phyloP scores from a whole-genome alignment of 2,797 vertebrate genomes.

The Trachops cirrhosus region DNA sequence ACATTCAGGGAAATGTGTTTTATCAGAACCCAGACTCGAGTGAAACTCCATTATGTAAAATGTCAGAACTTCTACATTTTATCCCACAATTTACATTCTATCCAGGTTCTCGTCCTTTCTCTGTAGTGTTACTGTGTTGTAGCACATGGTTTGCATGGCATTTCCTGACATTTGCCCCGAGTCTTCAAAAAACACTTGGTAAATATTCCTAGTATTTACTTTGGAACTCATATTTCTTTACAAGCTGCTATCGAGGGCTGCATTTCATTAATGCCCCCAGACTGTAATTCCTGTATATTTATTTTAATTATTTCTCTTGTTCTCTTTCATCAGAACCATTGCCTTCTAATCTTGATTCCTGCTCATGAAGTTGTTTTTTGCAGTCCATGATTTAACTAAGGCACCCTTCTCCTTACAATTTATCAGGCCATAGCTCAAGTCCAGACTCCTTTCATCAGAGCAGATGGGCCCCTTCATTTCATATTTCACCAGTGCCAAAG shows the following conservation, averaged over 20 bases:
- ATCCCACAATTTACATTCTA: background rate
- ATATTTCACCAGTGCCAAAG: background rate
- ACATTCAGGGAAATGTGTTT: background rate
- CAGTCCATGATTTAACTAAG: background rate
- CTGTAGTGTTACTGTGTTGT: background rate
- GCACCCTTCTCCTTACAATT: background rate
- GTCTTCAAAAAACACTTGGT: constrained; percentile 29
- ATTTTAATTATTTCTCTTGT: constrained; percentile 4
- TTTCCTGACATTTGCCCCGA: constrained; percentile 20
- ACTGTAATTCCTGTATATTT: background rate
- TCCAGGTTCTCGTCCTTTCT: background rate
- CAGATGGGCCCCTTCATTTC: background rate
- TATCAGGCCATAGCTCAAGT: background rate
- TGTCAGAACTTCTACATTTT: background rate
- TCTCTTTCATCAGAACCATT: background rate
- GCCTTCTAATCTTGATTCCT: background rate
- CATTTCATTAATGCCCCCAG: background rate
- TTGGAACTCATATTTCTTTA: constrained; percentile 14
- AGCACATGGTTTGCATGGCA: background rate
- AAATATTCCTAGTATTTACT: constrained; percentile 4
- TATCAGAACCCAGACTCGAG: background rate
- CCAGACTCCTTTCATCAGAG: background rate
- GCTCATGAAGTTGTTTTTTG: background rate
- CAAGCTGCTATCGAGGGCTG: background rate
- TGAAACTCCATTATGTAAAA: background rate